These are phyloP conservation scores for Selenia dentaria DNA, from an alignment of 2,888 invertebrate species.

Conservation along the genomic window DNA sequence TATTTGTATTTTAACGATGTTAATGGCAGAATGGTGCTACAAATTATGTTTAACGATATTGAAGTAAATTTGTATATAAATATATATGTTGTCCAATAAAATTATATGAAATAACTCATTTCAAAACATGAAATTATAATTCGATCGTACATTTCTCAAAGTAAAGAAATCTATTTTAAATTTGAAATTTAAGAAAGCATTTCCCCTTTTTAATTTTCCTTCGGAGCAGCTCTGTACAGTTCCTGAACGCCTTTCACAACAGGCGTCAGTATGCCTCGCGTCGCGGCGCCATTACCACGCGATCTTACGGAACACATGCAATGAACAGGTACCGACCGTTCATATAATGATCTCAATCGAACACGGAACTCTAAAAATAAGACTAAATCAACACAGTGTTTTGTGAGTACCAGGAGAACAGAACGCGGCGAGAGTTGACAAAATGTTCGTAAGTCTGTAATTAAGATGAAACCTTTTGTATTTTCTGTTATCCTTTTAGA, in stretches of 20 bases:
- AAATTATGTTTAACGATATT: too few species aligned
- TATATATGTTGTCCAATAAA: too few species aligned
- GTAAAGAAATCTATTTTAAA: too few species aligned
- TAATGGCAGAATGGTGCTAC: too few species aligned
- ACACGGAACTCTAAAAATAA: slow-evolving; percentile 4
- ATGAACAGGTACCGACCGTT: slow-evolving; percentile 56
- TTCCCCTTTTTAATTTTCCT: too few species aligned
- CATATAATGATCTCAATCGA: slow-evolving; percentile 6
- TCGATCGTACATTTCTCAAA: too few species aligned
- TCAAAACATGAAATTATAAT: too few species aligned
- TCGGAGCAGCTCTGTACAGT: slow-evolving; percentile 54
- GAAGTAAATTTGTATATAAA: too few species aligned
- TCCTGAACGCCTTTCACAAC: slow-evolving; percentile 53
- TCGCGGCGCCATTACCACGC: slow-evolving; percentile 46
- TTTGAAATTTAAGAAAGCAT: too few species aligned
- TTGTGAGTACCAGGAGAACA: slow-evolving; percentile 8
- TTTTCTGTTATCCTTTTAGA: slow-evolving; percentile 3
- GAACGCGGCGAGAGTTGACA: not conserved
- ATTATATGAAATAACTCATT: too few species aligned
- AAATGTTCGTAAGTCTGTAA: slow-evolving; percentile 12
- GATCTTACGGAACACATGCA: slow-evolving; percentile 39
- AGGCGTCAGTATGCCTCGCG: slow-evolving; percentile 58
- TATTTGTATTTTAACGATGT: too few species aligned
- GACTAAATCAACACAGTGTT: slow-evolving; percentile 1
- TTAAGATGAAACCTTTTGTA: not conserved